Base-by-base conservation (phyloP, 35 echinoderm and acorn worm species). In the Strongylocentrotus purpuratus region DNA sequence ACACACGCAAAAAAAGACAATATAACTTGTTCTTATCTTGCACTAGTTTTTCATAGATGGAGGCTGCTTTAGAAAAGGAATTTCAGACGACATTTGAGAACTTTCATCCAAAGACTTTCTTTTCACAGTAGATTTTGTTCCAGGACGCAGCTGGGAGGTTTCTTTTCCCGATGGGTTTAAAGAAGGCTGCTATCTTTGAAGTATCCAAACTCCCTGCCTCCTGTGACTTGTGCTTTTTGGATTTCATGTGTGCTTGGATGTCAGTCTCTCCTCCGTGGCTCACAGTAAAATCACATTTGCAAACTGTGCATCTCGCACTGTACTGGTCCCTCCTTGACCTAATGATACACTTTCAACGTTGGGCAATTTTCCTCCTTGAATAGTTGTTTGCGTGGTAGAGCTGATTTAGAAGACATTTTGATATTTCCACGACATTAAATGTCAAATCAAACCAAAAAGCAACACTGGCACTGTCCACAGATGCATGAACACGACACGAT, bases 21-120 rank as follows among this genome's bases (percentile, higher is more conserved):
- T 95, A 93, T 45, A 97, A 88, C 61, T 97, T 97, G 86, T 97
- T 95, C 78, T 94, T 92, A 45, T 97, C 88, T 45, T 48, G 46
- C 59, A 58, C 47, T 25, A 97, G 94, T 93, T 97, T 92, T 45
- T 86, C 94, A 97, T 95, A 45, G 22, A 95, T 95, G 45, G 31
- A n/a, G 48, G 94, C 95, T 90, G 95, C 95, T 94, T 96, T 96
- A 15, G 46, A 48, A 31, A 91, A 91, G 86, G 10, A 55, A 14
- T 22, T 88, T 32, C 87, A 52, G 32, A 85, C n/a, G 94, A 48
- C 94, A 86, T 47, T 46, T 87, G 20, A 46, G 33, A 86, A 86
- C 32, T 46, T 87, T 47, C 61, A 70, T 70, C 61, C 7, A 18
- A 70, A 85, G 61, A 46, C 58, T 48, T 47, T 22, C 47, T 95